Percentiles rank a stretch among this genome's conserved stretches.
Evolutionary conservation across 2,797 vertebrate species (phyloP).

Genomic region (Poeciliopsis presidionis): DNA sequence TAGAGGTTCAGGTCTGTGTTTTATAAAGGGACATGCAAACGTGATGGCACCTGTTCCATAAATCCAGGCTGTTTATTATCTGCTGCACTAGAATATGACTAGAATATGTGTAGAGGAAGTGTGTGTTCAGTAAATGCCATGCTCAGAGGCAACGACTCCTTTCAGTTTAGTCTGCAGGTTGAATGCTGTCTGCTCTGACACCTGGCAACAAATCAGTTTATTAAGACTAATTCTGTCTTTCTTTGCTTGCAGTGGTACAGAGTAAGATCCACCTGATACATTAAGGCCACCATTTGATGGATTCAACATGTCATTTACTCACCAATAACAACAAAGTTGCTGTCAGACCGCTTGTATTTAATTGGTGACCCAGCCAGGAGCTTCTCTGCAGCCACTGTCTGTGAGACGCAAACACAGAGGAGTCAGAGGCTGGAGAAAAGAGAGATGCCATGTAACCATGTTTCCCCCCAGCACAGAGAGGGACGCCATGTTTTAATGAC

Average conservation of each 20-base stretch:
- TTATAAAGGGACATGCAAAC: neutral
- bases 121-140: neutral
- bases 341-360: slow-evolving; percentile 8
- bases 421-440: neutral
- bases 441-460: neutral
- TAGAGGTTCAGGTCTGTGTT: neutral
- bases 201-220: neutral
- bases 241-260: neutral
- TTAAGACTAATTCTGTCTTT: neutral
- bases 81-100: neutral
- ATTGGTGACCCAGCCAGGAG: neutral
- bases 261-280: neutral
- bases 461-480: neutral
- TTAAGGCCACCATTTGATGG: neutral
- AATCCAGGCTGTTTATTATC: neutral
- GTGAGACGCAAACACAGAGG: slow-evolving; percentile 8
- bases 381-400: slow-evolving; percentile 8
- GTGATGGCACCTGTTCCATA: neutral
- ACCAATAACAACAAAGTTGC: slow-evolving; percentile 48
- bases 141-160: neutral
- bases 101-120: neutral
- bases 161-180: neutral
- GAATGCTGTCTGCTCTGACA: neutral
- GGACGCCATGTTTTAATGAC: neutral
- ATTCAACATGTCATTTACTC: neutral